phyloP scores from a whole-genome alignment of 2,113 vertebrate genomes.

The Diadophis punctatus region DNA sequence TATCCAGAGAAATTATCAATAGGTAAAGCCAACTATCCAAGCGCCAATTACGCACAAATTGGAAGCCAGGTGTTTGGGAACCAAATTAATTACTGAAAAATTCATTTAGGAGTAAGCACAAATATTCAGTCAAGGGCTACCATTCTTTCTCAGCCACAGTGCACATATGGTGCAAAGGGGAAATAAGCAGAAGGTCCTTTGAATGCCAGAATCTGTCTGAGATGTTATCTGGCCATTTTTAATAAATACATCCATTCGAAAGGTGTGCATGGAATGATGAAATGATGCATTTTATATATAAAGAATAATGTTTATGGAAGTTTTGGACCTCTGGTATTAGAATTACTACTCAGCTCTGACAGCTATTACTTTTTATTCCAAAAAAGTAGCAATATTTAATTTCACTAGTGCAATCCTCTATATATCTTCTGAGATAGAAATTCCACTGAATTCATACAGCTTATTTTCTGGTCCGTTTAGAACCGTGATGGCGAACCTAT shows the following conservation, averaged over 20 bases:
- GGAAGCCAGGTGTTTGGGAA: conserved; percentile 63
- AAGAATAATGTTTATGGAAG: neutral
- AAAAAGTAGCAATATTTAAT: neutral
- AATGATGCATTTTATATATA: conserved; percentile 25
- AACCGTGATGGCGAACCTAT: too few species aligned
- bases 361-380: neutral
- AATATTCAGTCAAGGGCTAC: conserved; percentile 8
- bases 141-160: conserved; percentile 47
- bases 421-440: neutral
- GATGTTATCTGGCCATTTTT: conserved; percentile 25
- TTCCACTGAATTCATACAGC: neutral
- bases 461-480: neutral
- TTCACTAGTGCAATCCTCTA: neutral
- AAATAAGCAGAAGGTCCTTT: conserved; percentile 45
- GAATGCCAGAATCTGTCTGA: conserved; percentile 28
- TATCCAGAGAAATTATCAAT: conserved; percentile 54
- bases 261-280: conserved; percentile 44
- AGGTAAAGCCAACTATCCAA: conserved; percentile 55
- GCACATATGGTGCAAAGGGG: conserved; percentile 31
- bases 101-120: conserved; percentile 37
- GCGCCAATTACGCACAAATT: conserved; percentile 55
- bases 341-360: neutral
- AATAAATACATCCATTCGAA: conserved; percentile 25
- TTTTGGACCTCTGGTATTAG: neutral
- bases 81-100: conserved; percentile 57